phyloP scores from a whole-genome alignment of 2,888 invertebrate species.

The Cryptus armator region DNA sequence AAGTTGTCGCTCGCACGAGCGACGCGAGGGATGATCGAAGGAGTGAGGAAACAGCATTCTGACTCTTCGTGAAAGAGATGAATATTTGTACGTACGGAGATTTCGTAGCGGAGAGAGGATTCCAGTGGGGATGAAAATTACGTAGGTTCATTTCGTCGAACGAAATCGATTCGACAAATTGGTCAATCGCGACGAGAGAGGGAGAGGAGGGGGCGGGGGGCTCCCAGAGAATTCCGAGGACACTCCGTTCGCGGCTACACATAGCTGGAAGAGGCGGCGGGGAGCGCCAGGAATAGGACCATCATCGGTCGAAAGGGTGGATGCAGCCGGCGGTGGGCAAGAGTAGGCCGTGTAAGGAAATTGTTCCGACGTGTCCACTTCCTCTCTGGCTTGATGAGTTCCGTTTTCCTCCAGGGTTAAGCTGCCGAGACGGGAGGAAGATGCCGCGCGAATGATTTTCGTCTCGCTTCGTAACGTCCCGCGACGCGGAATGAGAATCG shows the following conservation, averaged over 20 bases:
- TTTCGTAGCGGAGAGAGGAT: slow-evolving; percentile 35
- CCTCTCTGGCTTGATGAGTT: slow-evolving; percentile 84
- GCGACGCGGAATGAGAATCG: too few relatives aligned
- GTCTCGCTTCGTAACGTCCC: slow-evolving; percentile 18
- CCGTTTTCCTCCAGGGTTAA: slow-evolving; percentile 75
- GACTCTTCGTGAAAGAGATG: slow-evolving; percentile 27
- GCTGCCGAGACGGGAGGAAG: slow-evolving; percentile 30
- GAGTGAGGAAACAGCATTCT: slow-evolving; percentile 55
- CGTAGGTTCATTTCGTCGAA: slow-evolving; percentile 77
- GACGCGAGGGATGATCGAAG: slow-evolving; percentile 39
- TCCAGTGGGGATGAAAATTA: slow-evolving; percentile 77
- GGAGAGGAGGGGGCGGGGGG: slow-evolving; percentile 26
- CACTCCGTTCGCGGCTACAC: slow-evolving; percentile 10
- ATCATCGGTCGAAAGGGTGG: slow-evolving; percentile 34
- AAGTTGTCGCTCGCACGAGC: neutral
- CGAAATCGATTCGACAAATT: slow-evolving; percentile 83
- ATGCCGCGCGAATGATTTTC: slow-evolving; percentile 52
- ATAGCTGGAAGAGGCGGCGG: neutral
- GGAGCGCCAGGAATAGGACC: slow-evolving; percentile 10
- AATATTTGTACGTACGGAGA: slow-evolving; percentile 47
- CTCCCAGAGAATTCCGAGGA: slow-evolving; percentile 40
- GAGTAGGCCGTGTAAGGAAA: slow-evolving; percentile 81
- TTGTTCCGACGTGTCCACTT: slow-evolving; percentile 85
- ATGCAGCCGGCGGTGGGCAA: slow-evolving; percentile 53
- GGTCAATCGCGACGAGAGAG: slow-evolving; percentile 81